A percentile compares a stretch with the other conserved stretches of the same genome.
Conservation (phyloP, 2,797 vertebrate genomes). For the Triplophysa yarkandensis region DNA sequence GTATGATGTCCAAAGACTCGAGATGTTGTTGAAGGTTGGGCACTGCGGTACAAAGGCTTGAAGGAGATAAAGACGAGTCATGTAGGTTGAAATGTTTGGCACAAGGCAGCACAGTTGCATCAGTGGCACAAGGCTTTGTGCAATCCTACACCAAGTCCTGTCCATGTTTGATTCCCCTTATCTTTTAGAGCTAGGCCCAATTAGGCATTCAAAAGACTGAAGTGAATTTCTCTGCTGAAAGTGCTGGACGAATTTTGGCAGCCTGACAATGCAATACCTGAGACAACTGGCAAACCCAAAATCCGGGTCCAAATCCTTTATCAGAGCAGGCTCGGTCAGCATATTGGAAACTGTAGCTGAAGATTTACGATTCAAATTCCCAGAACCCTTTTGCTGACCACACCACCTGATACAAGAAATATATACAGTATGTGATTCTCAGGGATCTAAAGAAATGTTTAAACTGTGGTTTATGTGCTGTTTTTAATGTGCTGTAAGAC, state of each 20-base stretch:
- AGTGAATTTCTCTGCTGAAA: neutral
- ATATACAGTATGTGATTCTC: no score
- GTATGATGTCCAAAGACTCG: neutral
- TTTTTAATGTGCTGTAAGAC: no score
- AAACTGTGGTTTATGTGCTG: no score
- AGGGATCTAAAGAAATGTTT: no score
- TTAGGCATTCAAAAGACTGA: neutral
- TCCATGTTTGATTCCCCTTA: neutral
- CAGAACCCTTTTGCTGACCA: no score
- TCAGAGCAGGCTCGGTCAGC: neutral
- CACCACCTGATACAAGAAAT: no score
- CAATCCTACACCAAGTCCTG: neutral
- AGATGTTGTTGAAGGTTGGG: neutral
- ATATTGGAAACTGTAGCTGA: no score
- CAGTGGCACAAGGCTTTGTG: neutral
- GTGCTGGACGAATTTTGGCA: neutral
- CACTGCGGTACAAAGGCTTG: neutral
- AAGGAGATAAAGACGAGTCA: neutral
- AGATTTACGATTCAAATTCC: no score
- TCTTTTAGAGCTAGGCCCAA: neutral
- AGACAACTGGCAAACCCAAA: conserved; percentile 10
- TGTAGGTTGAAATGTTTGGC: neutral
- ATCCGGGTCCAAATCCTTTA: no score
- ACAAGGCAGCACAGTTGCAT: neutral
- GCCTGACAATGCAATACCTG: neutral